Evolutionary conservation across 2,888 invertebrate genomes (phyloP), one percentile per base, ranked within the genome.

Genomic region (Andrena marginata): DNA sequence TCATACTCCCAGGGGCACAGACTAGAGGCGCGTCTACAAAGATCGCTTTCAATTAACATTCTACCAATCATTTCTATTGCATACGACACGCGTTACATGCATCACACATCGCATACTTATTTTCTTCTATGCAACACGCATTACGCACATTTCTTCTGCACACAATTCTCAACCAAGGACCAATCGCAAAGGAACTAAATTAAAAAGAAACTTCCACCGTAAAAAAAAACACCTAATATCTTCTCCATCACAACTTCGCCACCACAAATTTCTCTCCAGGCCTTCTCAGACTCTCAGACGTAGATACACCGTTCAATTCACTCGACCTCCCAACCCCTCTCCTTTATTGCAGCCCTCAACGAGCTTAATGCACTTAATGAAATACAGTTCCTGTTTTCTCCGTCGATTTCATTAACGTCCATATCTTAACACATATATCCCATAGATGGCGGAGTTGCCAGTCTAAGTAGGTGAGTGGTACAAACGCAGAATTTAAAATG

Each of bases 321-420:
- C 6, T 10, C 20, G 54, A 56, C 60, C 62, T 42, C 13, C 42
- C 51, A 33, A 42, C 6, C 33, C 48, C 48, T 67, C 60, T 54
- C n/a, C 60, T 51, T 65, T 26, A 54, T 71, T 56, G 26, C 33
- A n/a, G 20, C 33, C 33, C 67, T 63, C 29, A 79, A 72, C 71
- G 54, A 80, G 71, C 79, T 72, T 63, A 78, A 80, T 68, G 23
- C 48, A 35, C 67, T 80, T 80, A 67, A 80, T 80, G 67, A 80
- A 80, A 80, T 63, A 54, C 79, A 29, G 71, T 80, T 80, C 80
- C 80, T 79, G 80, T 79, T 72, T 79, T 54, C 67, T 13, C 71
- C 4, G 16, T 42, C 49, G 10, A 51, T 26, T 60, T 29, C 33
- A 64, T 70, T 70, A 70, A 49, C 16, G 10, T n/a, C 16, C 65